Conservation (phyloP, 2,113 vertebrate species). For the Phrynocephalus versicolor region DNA sequence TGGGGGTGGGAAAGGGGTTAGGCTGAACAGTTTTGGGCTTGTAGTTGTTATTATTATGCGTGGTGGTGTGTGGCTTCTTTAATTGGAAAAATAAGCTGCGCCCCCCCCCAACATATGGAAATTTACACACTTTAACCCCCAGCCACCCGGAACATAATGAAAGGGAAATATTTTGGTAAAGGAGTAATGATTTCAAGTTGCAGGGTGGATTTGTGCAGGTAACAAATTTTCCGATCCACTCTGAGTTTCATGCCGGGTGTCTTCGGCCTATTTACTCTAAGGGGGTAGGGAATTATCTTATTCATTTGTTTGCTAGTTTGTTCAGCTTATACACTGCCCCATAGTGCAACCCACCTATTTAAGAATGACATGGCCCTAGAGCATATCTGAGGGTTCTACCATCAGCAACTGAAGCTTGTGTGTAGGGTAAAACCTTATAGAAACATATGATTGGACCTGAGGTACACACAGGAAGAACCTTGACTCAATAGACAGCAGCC, state of each 20-base stretch:
- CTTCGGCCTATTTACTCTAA: background rate
- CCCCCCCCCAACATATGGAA: conserved; percentile 68
- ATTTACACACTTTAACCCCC: conserved; percentile 13
- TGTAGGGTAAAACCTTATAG: background rate
- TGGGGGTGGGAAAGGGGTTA: background rate
- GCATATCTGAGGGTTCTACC: too few relatives aligned
- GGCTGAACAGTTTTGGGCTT: conserved; percentile 44
- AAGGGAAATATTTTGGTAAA: conserved; percentile 35
- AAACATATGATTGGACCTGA: too few relatives aligned
- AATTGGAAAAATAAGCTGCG: conserved; percentile 62
- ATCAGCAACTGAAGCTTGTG: background rate
- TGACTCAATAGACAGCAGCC: background rate
- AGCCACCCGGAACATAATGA: conserved; percentile 31
- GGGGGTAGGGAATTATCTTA: too few relatives aligned
- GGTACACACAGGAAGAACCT: background rate
- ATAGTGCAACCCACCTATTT: background rate
- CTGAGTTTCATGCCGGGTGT: background rate
- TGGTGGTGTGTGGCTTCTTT: conserved; percentile 49
- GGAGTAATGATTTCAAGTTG: conserved; percentile 35
- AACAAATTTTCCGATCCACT: background rate
- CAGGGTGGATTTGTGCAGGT: conserved; percentile 21
- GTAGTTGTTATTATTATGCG: conserved; percentile 52
- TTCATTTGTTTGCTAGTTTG: too few relatives aligned
- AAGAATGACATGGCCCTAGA: background rate
- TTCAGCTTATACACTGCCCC: background rate